These are phyloP conservation scores for Equus quagga DNA, from an alignment of 2,113 vertebrate species.

Conservation along the genomic window DNA sequence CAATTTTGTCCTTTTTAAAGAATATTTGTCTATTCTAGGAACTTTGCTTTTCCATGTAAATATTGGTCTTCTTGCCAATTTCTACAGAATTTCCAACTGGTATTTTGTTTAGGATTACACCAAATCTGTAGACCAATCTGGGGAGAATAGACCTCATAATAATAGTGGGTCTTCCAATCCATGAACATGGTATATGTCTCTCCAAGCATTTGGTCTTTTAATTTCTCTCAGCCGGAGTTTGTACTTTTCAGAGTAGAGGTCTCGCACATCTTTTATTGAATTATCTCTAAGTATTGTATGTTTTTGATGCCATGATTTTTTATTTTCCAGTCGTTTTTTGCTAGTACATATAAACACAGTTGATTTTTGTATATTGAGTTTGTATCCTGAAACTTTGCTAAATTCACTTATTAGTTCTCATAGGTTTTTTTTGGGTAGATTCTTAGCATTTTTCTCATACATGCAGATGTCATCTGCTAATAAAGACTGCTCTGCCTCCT, in stretches of 20 bases:
- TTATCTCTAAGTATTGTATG: not conserved
- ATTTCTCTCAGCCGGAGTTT: not conserved
- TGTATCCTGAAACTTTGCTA: slow-evolving; percentile 5
- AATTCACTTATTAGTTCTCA: not conserved
- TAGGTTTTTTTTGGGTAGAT: not conserved
- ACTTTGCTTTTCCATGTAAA: slow-evolving; percentile 29
- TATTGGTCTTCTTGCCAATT: not conserved
- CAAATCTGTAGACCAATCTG: not conserved
- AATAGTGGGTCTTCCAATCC: not conserved
- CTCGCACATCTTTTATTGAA: not conserved
- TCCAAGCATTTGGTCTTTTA: not conserved
- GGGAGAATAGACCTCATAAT: not conserved
- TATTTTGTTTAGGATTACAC: not conserved
- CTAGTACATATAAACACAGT: not conserved
- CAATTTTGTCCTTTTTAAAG: not conserved
- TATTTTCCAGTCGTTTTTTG: not conserved
- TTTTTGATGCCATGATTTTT: not conserved
- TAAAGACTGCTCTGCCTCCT: not conserved
- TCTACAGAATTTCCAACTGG: not conserved
- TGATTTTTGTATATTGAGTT: slow-evolving; percentile 1
- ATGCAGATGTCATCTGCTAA: not conserved
- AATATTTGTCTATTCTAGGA: not conserved
- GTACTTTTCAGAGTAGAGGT: not conserved
- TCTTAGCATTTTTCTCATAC: not conserved
- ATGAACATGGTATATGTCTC: not conserved